A percentile compares a stretch with the other conserved stretches of the same genome.
These are phyloP conservation scores for Odontophorus gujanensis DNA, from an alignment of 2,113 vertebrate genomes.

Conservation along the genomic window DNA sequence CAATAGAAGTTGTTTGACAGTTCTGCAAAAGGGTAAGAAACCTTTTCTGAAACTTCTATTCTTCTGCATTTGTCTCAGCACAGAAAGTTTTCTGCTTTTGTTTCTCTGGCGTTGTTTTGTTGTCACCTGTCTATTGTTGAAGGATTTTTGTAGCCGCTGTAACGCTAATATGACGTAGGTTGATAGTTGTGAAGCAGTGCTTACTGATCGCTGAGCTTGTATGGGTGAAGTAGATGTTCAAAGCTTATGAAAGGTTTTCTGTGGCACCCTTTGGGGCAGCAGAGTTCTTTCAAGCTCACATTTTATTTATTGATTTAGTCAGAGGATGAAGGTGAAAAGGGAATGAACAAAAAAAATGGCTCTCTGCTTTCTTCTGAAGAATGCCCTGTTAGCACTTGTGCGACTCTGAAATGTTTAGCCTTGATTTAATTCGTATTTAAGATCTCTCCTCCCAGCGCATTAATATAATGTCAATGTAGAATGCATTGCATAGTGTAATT, in stretches of 20 bases:
- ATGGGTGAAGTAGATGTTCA: slow-evolving; percentile 33
- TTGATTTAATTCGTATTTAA: slow-evolving; percentile 72
- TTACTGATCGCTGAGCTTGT: background rate
- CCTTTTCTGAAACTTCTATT: slow-evolving; percentile 70
- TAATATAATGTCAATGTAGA: slow-evolving; percentile 73
- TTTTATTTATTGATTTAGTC: slow-evolving; percentile 52
- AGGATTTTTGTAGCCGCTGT: background rate
- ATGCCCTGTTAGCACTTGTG: slow-evolving; percentile 21
- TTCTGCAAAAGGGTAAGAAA: slow-evolving; percentile 61
- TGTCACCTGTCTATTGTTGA: slow-evolving; percentile 34
- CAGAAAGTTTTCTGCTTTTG: slow-evolving; percentile 67
- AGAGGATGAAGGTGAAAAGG: slow-evolving; percentile 9
- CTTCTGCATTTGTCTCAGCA: slow-evolving; percentile 53
- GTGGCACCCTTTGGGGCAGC: background rate
- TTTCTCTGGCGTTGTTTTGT: slow-evolving; percentile 12
- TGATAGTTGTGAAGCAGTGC: background rate
- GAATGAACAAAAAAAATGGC: background rate
- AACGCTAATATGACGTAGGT: background rate
- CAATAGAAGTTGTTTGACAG: slow-evolving; percentile 67
- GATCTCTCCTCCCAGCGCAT: slow-evolving; percentile 69
- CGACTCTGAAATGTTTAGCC: slow-evolving; percentile 60
- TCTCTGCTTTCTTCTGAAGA: slow-evolving; percentile 36
- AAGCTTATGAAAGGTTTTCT: background rate
- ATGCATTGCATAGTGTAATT: slow-evolving; percentile 67
- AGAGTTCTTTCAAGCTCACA: background rate